Conservation (phyloP, 2,113 vertebrate species). For the Dipodomys ordii region DNA sequence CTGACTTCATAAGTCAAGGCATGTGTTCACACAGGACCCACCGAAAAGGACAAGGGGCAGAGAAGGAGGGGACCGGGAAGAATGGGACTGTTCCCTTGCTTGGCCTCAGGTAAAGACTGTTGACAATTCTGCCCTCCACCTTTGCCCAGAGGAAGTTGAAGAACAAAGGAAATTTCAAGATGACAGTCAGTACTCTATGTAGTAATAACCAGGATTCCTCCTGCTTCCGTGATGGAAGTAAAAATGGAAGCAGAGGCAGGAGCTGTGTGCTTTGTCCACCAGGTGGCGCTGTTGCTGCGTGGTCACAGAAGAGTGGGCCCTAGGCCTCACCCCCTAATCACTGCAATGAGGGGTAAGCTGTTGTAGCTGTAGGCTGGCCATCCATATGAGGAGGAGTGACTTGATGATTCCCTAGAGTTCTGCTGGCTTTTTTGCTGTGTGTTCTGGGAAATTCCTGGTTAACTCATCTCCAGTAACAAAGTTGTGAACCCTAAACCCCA, state of each 20-base stretch:
- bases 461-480: not conserved
- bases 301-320: rapidly evolving
- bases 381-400: conserved; percentile 45
- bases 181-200: not conserved
- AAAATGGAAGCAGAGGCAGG: not conserved
- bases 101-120: not conserved
- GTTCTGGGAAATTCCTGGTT: conserved; percentile 66
- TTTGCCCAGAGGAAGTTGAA: not conserved
- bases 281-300: conserved; percentile 34
- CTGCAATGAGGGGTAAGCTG: not conserved
- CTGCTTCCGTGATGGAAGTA: not conserved
- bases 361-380: not conserved
- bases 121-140: not conserved
- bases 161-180: not conserved
- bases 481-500: not conserved
- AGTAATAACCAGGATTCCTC: not conserved
- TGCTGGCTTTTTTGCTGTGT: conserved; percentile 40
- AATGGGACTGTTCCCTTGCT: not conserved
- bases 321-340: rapidly evolving
- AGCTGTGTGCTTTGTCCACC: not conserved
- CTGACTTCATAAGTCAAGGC: not conserved
- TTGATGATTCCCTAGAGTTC: conserved; percentile 39
- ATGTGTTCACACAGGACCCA: not conserved
- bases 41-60: not conserved
- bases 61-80: not conserved